Conservation (phyloP, 1,140 invertebrate species). For the Bradysia coprophila region DNA sequence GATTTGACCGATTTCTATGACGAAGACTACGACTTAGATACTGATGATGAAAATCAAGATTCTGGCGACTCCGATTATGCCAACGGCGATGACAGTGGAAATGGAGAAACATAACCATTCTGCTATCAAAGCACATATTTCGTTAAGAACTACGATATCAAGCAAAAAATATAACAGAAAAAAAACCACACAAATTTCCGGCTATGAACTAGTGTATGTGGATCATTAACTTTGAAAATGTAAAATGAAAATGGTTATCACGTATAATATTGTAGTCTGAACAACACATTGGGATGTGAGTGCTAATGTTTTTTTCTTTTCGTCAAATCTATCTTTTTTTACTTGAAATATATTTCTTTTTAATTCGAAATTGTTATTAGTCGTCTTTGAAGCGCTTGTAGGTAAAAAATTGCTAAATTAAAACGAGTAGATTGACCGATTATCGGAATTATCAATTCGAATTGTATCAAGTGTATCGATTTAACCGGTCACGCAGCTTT, state of each 20-base stretch:
- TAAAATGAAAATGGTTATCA: not conserved
- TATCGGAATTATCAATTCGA: not conserved
- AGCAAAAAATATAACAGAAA: not conserved
- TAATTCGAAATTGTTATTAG: not conserved
- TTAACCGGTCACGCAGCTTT: not conserved
- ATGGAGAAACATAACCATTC: conserved; percentile 19
- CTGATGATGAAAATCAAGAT: conserved; percentile 44
- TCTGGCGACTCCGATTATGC: conserved; percentile 11
- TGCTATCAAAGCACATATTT: not conserved
- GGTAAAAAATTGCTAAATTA: not conserved
- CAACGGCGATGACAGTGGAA: conserved; percentile 19
- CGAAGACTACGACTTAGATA: conserved; percentile 70
- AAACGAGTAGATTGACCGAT: not conserved
- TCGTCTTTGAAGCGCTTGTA: not conserved
- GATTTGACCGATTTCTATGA: conserved; percentile 89
- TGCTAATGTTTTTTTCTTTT: too few relatives aligned
- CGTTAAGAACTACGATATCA: not conserved
- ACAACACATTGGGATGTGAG: too few relatives aligned
- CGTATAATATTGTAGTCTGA: not conserved
- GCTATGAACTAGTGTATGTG: not conserved
- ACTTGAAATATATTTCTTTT: too few relatives aligned
- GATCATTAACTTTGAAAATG: not conserved
- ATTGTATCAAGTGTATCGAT: not conserved
- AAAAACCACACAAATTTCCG: not conserved
- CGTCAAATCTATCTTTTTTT: too few relatives aligned